These are phyloP conservation scores for Rhimphoctona megacephalus DNA, from an alignment of 2,888 invertebrate species.

Conservation along the genomic window DNA sequence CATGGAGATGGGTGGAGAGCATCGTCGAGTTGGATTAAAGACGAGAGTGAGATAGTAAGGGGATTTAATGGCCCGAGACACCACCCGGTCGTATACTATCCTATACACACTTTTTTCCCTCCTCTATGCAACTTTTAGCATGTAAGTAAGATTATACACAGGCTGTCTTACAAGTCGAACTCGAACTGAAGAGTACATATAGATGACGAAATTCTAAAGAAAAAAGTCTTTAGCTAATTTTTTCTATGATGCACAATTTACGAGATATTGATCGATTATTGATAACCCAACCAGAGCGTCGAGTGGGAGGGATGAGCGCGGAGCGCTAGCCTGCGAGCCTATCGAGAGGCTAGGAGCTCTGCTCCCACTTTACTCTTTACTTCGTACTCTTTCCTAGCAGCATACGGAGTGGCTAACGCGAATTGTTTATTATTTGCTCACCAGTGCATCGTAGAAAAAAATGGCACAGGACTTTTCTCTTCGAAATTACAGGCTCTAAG, in stretches of 20 bases:
- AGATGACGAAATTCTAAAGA: background rate
- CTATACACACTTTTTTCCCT: conserved; percentile 20
- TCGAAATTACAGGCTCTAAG: background rate
- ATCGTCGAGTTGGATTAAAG: conserved; percentile 60
- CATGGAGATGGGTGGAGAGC: conserved; percentile 25
- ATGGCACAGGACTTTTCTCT: background rate
- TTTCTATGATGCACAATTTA: background rate
- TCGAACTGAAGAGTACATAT: background rate
- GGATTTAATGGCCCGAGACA: conserved; percentile 68
- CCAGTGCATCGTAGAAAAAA: background rate
- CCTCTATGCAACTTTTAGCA: conserved; percentile 17
- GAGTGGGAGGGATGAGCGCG: background rate
- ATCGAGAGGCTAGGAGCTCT: background rate
- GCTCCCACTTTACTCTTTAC: too few relatives aligned
- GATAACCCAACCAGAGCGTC: background rate
- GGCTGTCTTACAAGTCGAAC: background rate
- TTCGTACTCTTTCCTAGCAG: background rate
- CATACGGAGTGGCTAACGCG: background rate
- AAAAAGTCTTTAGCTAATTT: background rate
- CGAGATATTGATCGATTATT: background rate
- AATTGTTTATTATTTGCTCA: background rate
- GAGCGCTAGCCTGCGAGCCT: background rate
- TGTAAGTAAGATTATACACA: conserved; percentile 6
- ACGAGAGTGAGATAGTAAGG: conserved; percentile 69
- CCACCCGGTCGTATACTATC: conserved; percentile 49